Percentiles rank a stretch among this genome's conserved stretches.
Conservation (phyloP, 2,113 vertebrate species). For the Illadopsis cleaveri region DNA sequence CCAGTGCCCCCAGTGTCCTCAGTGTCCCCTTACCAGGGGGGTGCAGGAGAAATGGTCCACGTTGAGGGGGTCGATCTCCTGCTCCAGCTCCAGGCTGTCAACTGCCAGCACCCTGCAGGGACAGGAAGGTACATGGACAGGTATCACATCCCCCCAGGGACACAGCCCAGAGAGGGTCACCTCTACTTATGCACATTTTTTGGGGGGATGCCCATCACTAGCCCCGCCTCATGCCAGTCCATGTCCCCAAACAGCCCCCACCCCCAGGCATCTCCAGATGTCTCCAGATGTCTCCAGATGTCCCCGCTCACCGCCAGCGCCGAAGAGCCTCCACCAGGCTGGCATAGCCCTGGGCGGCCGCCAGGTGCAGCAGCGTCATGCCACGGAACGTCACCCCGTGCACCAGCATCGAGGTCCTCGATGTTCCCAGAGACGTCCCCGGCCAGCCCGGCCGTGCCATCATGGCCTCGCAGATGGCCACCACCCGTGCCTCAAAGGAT, state of each 20-base stretch:
- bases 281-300: neutral
- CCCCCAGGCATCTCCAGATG: too few relatives aligned
- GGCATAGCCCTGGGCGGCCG: neutral
- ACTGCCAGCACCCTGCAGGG: neutral
- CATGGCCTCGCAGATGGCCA: neutral
- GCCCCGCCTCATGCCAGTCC: too few relatives aligned
- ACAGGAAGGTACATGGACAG: neutral
- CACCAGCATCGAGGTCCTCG: neutral
- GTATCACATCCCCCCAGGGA: neutral
- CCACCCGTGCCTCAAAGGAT: neutral
- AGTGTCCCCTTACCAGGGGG: slow-evolving; percentile 74
- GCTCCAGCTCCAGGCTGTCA: slow-evolving; percentile 77
- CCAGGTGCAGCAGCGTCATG: neutral
- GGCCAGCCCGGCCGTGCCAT: neutral
- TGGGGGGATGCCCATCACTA: too few relatives aligned
- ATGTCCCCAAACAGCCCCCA: neutral
- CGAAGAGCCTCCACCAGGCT: neutral
- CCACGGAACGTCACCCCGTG: neutral
- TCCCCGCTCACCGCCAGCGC: neutral
- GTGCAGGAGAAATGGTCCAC: slow-evolving; percentile 96
- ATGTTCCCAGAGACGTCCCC: neutral
- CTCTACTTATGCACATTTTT: too few relatives aligned
- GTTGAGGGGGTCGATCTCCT: slow-evolving; percentile 91
- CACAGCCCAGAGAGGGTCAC: neutral
- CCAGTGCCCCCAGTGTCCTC: neutral